Conservation (phyloP, 2,797 vertebrate species). For the Amblyopsis hoosieri region DNA sequence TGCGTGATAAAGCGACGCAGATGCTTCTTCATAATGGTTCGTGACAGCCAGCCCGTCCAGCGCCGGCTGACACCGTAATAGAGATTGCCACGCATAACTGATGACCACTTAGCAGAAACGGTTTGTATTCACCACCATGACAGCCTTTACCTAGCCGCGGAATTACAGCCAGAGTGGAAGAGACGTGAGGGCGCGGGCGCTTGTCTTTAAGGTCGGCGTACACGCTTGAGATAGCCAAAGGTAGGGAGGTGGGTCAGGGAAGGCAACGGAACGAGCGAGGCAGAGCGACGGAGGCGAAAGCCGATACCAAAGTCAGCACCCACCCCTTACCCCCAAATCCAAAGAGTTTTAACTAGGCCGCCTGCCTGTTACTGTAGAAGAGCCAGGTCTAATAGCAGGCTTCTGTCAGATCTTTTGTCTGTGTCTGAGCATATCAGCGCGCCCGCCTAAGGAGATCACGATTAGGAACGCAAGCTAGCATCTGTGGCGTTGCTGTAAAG, state of each 20-base stretch:
- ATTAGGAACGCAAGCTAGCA: no score
- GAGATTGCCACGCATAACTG: slow-evolving; percentile 9
- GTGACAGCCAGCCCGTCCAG: neutral
- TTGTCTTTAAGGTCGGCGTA: slow-evolving; percentile 26
- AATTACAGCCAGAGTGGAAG: slow-evolving; percentile 12
- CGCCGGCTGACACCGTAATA: neutral
- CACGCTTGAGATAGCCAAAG: slow-evolving; percentile 9
- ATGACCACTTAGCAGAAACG: slow-evolving; percentile 22
- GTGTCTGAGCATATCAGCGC: slow-evolving; percentile 36
- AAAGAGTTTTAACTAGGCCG: slow-evolving; percentile 55
- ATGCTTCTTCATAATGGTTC: slow-evolving; percentile 2
- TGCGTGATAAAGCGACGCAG: neutral
- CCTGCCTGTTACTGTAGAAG: slow-evolving; percentile 55
- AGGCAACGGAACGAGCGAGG: slow-evolving; percentile 28
- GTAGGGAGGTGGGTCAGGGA: slow-evolving; percentile 17
- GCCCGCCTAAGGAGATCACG: slow-evolving; percentile 29
- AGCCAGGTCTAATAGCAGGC: slow-evolving; percentile 54
- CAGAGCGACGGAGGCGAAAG: slow-evolving; percentile 20
- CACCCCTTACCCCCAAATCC: neutral
- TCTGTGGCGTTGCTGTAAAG: no score
- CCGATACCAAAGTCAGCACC: slow-evolving; percentile 28
- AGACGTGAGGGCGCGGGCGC: slow-evolving; percentile 1
- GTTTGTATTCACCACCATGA: slow-evolving; percentile 20
- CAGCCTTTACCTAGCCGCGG: slow-evolving; percentile 3
- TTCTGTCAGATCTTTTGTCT: slow-evolving; percentile 50